Evolutionary conservation across 1,140 invertebrate genomes (phyloP).

Genomic region (Subanguina moxae): DNA sequence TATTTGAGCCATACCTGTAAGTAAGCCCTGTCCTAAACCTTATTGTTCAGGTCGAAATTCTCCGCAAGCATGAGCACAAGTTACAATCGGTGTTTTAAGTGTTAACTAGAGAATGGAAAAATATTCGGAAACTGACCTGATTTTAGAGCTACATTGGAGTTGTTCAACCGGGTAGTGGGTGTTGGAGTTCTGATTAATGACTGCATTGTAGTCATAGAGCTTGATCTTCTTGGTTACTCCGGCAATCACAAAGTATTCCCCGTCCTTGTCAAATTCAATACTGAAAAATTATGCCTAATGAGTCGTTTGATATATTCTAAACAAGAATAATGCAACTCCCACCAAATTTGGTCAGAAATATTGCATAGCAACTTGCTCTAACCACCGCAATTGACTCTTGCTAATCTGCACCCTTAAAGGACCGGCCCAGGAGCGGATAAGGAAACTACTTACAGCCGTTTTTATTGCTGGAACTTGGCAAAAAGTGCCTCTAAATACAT

Average conservation of each 20-base stretch:
- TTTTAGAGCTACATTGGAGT: constrained; percentile 88
- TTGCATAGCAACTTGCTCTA: neutral
- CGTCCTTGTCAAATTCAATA: constrained; percentile 94
- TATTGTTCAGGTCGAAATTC: neutral
- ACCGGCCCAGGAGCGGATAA: no score
- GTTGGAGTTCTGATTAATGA: constrained; percentile 72
- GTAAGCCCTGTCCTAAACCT: neutral
- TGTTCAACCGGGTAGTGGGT: constrained; percentile 87
- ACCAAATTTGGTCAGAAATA: neutral
- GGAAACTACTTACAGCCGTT: no score
- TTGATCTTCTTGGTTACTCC: constrained; percentile 93
- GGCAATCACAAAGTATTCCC: constrained; percentile 91
- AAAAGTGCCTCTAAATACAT: no score
- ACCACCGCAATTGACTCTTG: no score
- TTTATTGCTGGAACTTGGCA: no score
- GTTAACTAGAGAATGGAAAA: constrained; percentile 6
- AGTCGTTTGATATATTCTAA: constrained; percentile 22
- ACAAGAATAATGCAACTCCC: no score
- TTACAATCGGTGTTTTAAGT: no score
- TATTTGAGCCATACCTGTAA: no score
- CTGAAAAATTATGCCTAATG: no score
- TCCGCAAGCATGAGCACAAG: no score
- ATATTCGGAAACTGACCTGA: constrained; percentile 61
- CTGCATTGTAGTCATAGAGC: constrained; percentile 80
- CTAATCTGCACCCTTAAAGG: no score